These are phyloP conservation scores for Eremobia ochroleuca DNA, from an alignment of 2,888 invertebrate species.

Conservation along the genomic window DNA sequence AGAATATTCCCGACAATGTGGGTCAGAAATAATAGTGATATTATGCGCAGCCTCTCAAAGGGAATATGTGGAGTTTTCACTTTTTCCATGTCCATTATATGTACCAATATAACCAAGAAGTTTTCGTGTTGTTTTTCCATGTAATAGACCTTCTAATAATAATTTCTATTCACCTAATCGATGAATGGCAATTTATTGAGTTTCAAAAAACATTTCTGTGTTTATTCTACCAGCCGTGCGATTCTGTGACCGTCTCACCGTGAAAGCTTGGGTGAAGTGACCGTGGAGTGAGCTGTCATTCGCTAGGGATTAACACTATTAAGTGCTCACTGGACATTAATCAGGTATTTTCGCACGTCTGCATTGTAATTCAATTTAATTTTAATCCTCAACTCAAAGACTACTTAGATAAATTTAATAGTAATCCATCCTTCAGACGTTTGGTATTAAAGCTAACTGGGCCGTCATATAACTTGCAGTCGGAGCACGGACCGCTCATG, in stretches of 20 bases:
- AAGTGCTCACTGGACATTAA: not conserved
- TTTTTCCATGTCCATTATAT: too few relatives aligned
- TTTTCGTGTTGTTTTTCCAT: too few relatives aligned
- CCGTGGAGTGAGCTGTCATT: too few relatives aligned
- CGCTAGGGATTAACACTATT: too few relatives aligned
- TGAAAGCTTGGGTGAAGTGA: too few relatives aligned
- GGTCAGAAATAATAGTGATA: constrained; percentile 61
- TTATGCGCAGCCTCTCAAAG: constrained; percentile 60
- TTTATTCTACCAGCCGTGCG: too few relatives aligned
- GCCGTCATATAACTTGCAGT: constrained; percentile 30
- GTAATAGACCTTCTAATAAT: too few relatives aligned
- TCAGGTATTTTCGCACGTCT: not conserved
- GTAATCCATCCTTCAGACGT: not conserved
- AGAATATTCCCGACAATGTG: constrained; percentile 41
- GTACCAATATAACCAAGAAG: too few relatives aligned
- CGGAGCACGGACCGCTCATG: not conserved
- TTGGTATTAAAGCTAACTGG: constrained; percentile 1
- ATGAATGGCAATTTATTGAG: not conserved
- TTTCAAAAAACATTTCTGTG: not conserved
- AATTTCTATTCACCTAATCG: not conserved
- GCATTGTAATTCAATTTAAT: not conserved
- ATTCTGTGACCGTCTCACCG: too few relatives aligned
- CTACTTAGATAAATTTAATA: not conserved
- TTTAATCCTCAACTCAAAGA: not conserved
- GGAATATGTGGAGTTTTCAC: constrained; percentile 41